Conservation (phyloP, 2,888 invertebrate genomes). For the Cylindroiulus punctatus region DNA sequence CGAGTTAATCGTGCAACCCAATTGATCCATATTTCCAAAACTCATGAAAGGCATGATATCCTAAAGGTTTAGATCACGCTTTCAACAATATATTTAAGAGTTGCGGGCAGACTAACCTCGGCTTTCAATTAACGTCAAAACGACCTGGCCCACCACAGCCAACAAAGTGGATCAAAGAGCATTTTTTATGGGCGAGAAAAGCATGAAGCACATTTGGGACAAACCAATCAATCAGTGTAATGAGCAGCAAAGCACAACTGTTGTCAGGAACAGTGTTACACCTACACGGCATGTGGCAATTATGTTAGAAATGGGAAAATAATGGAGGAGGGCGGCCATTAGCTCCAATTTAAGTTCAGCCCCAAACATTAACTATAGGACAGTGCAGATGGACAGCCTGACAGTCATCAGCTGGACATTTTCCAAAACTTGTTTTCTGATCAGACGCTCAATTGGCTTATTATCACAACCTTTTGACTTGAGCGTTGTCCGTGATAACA, state of each 20-base stretch:
- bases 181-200: background rate
- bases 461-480: too few species aligned
- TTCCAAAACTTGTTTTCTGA: background rate
- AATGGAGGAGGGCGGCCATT: conserved; percentile 23
- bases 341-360: conserved; percentile 7
- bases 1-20: too few species aligned
- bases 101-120: background rate
- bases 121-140: conserved; percentile 23
- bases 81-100: conserved; percentile 5
- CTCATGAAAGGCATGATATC: background rate
- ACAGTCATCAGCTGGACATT: background rate
- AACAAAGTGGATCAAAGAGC: conserved; percentile 21
- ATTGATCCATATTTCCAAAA: background rate
- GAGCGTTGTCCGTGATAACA: too few species aligned
- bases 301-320: conserved; percentile 14
- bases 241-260: conserved; percentile 37
- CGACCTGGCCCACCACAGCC: conserved; percentile 13
- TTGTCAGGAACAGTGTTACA: conserved; percentile 34
- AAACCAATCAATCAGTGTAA: conserved; percentile 29
- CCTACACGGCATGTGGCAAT: conserved; percentile 27
- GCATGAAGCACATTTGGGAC: conserved; percentile 16
- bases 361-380: background rate
- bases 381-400: background rate
- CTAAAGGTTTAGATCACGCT: background rate
- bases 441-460: too few species aligned